A percentile compares a stretch with the other conserved stretches of the same genome.
These are phyloP conservation scores for Phallusia fumigata DNA, from an alignment of 23 tunicate species.

Conservation along the genomic window DNA sequence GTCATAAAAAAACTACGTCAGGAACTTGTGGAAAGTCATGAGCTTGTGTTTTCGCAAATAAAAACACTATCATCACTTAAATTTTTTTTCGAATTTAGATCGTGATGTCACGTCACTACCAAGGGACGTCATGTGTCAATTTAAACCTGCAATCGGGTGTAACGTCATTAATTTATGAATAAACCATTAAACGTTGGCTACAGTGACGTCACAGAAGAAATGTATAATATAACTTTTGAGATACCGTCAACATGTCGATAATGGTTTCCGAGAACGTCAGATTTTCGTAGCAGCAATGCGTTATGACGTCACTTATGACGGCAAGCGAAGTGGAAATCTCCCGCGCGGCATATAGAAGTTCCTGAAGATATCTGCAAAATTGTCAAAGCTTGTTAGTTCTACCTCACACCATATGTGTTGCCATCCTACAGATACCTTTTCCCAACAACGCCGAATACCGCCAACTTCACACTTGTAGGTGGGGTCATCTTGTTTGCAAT, in stretches of 20 bases:
- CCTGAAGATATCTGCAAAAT: conserved; percentile 46
- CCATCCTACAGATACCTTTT: conserved; percentile 33
- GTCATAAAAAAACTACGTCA: not conserved
- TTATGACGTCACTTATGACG: conserved; percentile 47
- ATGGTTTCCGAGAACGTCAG: conserved; percentile 33
- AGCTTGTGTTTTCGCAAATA: not conserved
- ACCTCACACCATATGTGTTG: not conserved
- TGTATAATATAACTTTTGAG: too few species aligned
- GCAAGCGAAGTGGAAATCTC: conserved; percentile 56
- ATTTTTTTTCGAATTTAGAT: too few species aligned
- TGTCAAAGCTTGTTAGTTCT: not conserved
- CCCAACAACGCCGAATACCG: conserved; percentile 46
- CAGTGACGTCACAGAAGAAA: too few species aligned
- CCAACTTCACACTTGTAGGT: conserved; percentile 27
- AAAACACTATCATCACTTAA: too few species aligned
- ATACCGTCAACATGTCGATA: conserved; percentile 10
- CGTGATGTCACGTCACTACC: too few species aligned
- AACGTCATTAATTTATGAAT: not conserved
- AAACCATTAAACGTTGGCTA: too few species aligned
- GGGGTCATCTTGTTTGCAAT: conserved; percentile 24
- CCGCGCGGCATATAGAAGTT: conserved; percentile 50
- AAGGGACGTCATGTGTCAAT: too few species aligned
- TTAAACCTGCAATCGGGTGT: too few species aligned
- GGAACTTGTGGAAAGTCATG: not conserved
- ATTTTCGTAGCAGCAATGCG: conserved; percentile 72